Conservation (phyloP, 2,113 vertebrate genomes). For the Trinectes maculatus region DNA sequence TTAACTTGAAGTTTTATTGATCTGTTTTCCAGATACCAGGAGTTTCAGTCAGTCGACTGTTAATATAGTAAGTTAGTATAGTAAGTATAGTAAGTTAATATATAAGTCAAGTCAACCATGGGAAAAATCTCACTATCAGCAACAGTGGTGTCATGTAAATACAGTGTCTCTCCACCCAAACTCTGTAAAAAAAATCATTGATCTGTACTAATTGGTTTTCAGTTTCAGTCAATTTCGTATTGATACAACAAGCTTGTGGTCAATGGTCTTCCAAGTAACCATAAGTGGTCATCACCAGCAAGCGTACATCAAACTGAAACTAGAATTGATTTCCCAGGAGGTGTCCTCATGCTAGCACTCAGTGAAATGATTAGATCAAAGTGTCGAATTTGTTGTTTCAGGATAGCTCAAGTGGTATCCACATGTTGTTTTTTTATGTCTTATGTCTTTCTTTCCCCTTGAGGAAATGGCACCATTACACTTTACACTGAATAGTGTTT, state of each 20-base stretch:
- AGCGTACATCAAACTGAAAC: conserved; percentile 46
- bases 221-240: conserved; percentile 57
- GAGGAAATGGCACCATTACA: conserved; percentile 11
- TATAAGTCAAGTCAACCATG: neutral
- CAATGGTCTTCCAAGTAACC: conserved; percentile 60
- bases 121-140: neutral
- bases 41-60: conserved; percentile 16
- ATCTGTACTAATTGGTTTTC: conserved; percentile 55
- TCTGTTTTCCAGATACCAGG: conserved; percentile 27
- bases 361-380: neutral
- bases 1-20: conserved; percentile 18
- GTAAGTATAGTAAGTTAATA: neutral
- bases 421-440: neutral
- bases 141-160: neutral
- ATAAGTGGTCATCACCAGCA: conserved; percentile 56
- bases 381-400: conserved; percentile 10
- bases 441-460: neutral
- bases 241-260: conserved; percentile 48
- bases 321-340: conserved; percentile 53
- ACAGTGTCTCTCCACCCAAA: neutral
- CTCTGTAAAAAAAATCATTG: conserved; percentile 21
- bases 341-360: conserved; percentile 9
- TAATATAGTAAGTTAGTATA: neutral
- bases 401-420: conserved; percentile 3
- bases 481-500: conserved; percentile 21